phyloP scores from a whole-genome alignment of 2,113 vertebrate species.

The Puffinus mauretanicus region DNA sequence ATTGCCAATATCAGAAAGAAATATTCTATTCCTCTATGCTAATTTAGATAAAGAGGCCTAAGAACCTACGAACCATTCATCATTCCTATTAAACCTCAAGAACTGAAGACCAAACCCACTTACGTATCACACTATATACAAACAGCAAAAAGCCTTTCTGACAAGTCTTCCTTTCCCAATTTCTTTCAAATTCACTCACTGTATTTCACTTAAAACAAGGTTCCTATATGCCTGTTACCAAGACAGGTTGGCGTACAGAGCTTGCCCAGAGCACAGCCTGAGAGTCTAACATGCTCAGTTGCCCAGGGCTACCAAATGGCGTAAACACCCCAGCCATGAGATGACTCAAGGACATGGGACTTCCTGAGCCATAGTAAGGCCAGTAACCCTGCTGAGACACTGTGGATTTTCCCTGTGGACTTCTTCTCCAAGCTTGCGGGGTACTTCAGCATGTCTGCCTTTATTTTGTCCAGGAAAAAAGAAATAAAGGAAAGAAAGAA shows the following conservation, averaged over 20 bases:
- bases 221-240: not conserved
- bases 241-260: rapidly evolving
- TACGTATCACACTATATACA: not conserved
- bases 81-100: not conserved
- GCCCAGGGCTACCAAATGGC: not conserved
- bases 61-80: not conserved
- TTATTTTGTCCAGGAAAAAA: not conserved
- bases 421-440: not conserved
- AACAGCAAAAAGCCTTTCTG: not conserved
- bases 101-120: rapidly evolving
- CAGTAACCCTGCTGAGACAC: not conserved
- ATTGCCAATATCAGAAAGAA: not conserved
- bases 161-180: not conserved
- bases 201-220: not conserved
- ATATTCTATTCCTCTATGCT: not conserved
- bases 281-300: not conserved
- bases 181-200: not conserved
- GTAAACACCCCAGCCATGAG: not conserved
- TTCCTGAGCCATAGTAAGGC: not conserved
- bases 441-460: not conserved
- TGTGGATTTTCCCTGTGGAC: rapidly evolving
- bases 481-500: too few relatives aligned
- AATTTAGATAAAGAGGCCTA: not conserved
- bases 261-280: not conserved
- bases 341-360: not conserved